phyloP scores from a whole-genome alignment of 1,140 invertebrate species.

The Ladona fulva region DNA sequence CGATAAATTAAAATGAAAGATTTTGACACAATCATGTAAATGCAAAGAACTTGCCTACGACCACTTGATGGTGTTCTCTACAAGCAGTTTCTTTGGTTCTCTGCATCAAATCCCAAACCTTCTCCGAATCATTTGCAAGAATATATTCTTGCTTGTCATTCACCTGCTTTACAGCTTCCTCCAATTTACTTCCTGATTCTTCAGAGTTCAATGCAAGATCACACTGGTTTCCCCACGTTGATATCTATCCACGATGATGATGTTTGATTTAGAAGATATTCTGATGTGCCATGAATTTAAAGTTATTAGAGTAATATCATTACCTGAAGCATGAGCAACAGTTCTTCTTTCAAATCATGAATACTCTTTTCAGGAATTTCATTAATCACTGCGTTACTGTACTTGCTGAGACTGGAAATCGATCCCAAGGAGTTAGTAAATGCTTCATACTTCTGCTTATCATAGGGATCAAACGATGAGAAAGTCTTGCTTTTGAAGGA shows the following conservation, averaged over 20 bases:
- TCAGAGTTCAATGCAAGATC: slow-evolving; percentile 83
- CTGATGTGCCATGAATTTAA: slow-evolving; percentile 19
- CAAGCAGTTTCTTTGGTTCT: slow-evolving; percentile 14
- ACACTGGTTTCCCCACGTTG: slow-evolving; percentile 62
- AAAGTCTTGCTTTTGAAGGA: slow-evolving; percentile 43
- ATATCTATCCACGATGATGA: slow-evolving; percentile 33
- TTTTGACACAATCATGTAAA: too few relatives aligned
- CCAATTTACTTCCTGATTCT: slow-evolving; percentile 41
- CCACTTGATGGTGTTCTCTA: slow-evolving; percentile 24
- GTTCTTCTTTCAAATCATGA: slow-evolving; percentile 12
- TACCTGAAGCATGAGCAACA: slow-evolving; percentile 22
- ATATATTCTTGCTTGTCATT: slow-evolving; percentile 55
- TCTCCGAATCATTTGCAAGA: slow-evolving; percentile 54
- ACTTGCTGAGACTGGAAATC: slow-evolving; percentile 47
- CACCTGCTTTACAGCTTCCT: slow-evolving; percentile 53
- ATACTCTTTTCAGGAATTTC: background rate
- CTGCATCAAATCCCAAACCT: slow-evolving; percentile 43
- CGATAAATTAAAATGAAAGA: too few relatives aligned
- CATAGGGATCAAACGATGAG: slow-evolving; percentile 67
- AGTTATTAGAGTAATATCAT: background rate
- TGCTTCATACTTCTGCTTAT: slow-evolving; percentile 55
- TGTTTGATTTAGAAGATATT: background rate
- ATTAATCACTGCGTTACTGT: slow-evolving; percentile 21
- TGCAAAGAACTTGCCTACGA: slow-evolving; percentile 29
- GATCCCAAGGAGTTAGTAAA: slow-evolving; percentile 45